phyloP scores from a whole-genome alignment of 1,140 invertebrate genomes.

The Calliopsis andreniformis region DNA sequence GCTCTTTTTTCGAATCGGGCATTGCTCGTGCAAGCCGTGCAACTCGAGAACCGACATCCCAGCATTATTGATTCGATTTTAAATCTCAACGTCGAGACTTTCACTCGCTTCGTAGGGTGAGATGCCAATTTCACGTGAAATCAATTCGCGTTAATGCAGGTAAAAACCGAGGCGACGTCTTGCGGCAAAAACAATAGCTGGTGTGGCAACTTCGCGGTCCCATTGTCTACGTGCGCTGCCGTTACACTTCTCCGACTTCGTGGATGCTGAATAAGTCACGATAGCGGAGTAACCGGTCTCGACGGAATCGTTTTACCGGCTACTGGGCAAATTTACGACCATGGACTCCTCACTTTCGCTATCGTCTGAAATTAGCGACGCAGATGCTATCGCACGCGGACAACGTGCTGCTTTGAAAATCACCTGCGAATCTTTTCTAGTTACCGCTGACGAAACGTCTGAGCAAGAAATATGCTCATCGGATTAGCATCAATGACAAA shows the following conservation, averaged over 20 bases:
- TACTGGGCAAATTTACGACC: conserved; percentile 43
- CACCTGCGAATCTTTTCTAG: conserved; percentile 28
- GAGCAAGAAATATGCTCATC: conserved; percentile 24
- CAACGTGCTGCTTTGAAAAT: conserved; percentile 12
- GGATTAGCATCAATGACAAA: too few relatives aligned
- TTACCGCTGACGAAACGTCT: conserved; percentile 23
- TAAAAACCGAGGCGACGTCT: conserved; percentile 41
- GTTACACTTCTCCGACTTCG: neutral
- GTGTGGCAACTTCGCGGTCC: conserved; percentile 38
- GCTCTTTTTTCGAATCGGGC: conserved; percentile 12
- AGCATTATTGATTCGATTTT: neutral
- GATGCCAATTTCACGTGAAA: conserved; percentile 43
- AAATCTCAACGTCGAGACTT: too few relatives aligned
- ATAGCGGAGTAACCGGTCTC: conserved; percentile 20
- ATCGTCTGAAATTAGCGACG: conserved; percentile 45
- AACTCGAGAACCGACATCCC: neutral
- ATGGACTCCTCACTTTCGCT: conserved; percentile 41
- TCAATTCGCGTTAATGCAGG: conserved; percentile 49
- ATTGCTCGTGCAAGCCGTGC: too few relatives aligned
- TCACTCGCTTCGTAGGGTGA: neutral
- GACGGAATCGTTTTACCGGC: conserved; percentile 30
- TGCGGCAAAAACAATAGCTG: conserved; percentile 42
- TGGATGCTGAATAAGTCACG: conserved; percentile 46
- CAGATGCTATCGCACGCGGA: conserved; percentile 15
- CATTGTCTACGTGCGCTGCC: conserved; percentile 30